phyloP scores from a whole-genome alignment of 1,140 invertebrate genomes.

The Leptopilina clavipes region DNA sequence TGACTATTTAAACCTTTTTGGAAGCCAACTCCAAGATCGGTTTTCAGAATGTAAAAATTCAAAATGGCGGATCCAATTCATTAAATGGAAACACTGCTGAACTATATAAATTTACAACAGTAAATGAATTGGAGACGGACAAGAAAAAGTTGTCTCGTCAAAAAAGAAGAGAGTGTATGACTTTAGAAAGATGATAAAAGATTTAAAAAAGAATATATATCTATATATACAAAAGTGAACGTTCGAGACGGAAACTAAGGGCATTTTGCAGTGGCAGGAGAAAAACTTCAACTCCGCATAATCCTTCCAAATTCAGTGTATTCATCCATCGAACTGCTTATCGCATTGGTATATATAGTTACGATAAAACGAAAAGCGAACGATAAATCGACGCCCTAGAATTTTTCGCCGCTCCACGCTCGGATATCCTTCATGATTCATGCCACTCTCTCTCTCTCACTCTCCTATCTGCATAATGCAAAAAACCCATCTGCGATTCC shows the following conservation, averaged over 20 bases:
- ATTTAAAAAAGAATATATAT: background rate
- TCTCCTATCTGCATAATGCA: conserved; percentile 30
- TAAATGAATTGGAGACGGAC: too few relatives aligned
- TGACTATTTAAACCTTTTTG: too few relatives aligned
- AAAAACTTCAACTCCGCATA: background rate
- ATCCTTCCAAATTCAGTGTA: conserved; percentile 2
- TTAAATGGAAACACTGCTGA: too few relatives aligned
- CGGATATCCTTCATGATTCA: conserved; percentile 24
- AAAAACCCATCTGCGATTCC: conserved; percentile 25
- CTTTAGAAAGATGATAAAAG: too few relatives aligned
- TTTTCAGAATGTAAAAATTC: too few relatives aligned
- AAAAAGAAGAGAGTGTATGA: too few relatives aligned
- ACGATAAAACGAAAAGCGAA: conserved; percentile 26
- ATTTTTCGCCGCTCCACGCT: conserved; percentile 14
- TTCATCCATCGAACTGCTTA: conserved; percentile 22
- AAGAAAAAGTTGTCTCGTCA: too few relatives aligned
- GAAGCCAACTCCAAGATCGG: too few relatives aligned
- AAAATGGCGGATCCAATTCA: too few relatives aligned
- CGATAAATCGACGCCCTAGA: conserved; percentile 16
- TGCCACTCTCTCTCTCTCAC: background rate
- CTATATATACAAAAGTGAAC: background rate
- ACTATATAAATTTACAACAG: too few relatives aligned
- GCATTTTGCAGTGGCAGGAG: background rate
- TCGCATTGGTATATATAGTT: background rate
- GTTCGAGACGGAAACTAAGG: background rate